Base-by-base conservation (phyloP, 2,888 invertebrate genomes). In the Synergus laeviventris region DNA sequence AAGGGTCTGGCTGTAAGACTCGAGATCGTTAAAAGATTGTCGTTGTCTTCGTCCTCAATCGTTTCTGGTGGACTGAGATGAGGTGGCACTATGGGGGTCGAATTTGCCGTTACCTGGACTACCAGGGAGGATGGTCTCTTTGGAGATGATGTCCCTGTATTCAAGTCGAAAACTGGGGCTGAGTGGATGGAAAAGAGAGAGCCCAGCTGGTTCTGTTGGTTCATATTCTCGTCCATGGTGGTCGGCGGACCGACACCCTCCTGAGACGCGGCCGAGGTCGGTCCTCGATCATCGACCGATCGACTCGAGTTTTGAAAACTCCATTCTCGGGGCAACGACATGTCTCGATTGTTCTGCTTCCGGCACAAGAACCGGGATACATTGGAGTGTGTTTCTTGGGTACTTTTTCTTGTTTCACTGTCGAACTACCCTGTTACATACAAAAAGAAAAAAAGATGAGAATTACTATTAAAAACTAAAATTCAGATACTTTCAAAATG, bases 1-100 rank as follows among this genome's bases (percentile, higher is more conserved):
- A 95, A 91, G 45, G 95, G 95, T 45, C 95, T 92, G 21, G 95
- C 95, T 39, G 95, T 95, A 83, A 95, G 93, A 80, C 95, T 95
- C 31, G 95, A 95, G 73, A 95, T 93, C 24, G 95, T 95, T 89
- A 95, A 91, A 82, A 95, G 91, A 78, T 95, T 95, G 88, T 95
- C 95, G 86, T 95, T 95, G 87, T 95, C 95, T 87, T 93, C 93
- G 85, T 95, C 95, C 31, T 93, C 91, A 78, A 88, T 88, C 85
- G 93, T 89, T 54, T 91, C 91, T 82, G 92, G 89, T 86, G 92
- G 91, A 88, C 90, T 89, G 76, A 88, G 84, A 31, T 89, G 87
- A 36, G 88, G 88, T 84, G 92, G 89, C 24, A 92, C 88, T 62
- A 89, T 78, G n/a, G 91, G 90, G 3, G 89, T 90, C 75, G 91